Percentiles rank a stretch among this genome's conserved stretches.
phyloP scores from a whole-genome alignment of 2,797 vertebrate genomes.

The Hipposideros larvatus region DNA sequence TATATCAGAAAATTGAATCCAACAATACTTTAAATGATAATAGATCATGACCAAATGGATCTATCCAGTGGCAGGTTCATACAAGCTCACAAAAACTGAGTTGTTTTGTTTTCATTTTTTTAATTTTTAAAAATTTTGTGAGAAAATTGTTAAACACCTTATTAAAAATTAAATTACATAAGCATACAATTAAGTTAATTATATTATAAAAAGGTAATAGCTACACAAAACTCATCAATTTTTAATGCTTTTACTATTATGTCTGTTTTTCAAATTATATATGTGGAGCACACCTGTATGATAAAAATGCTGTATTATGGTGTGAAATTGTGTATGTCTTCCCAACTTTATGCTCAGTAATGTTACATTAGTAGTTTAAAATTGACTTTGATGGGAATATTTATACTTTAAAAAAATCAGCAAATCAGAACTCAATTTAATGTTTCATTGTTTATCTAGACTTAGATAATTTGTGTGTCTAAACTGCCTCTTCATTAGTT shows the following conservation, averaged over 20 bases:
- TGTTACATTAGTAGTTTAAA: not conserved
- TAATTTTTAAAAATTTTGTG: not conserved
- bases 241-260: not conserved
- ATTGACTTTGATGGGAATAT: not conserved
- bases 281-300: not conserved
- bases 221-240: not conserved
- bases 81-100: not conserved
- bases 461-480: not conserved
- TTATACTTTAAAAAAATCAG: not conserved
- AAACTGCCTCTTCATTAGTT: not conserved
- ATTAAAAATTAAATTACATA: not conserved
- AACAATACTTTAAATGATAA: not conserved
- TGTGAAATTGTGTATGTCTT: not conserved
- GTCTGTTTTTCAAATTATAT: not conserved
- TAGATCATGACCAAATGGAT: not conserved
- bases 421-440: not conserved
- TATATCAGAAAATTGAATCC: not conserved
- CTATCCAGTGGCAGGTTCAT: not conserved
- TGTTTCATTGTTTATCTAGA: not conserved
- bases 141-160: not conserved
- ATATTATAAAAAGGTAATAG: not conserved
- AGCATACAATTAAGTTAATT: not conserved
- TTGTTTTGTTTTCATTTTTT: not conserved
- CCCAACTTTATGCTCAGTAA: not conserved
- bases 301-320: not conserved